phyloP scores from a whole-genome alignment of 2,888 invertebrate species.

The Tenodera sinensis region DNA sequence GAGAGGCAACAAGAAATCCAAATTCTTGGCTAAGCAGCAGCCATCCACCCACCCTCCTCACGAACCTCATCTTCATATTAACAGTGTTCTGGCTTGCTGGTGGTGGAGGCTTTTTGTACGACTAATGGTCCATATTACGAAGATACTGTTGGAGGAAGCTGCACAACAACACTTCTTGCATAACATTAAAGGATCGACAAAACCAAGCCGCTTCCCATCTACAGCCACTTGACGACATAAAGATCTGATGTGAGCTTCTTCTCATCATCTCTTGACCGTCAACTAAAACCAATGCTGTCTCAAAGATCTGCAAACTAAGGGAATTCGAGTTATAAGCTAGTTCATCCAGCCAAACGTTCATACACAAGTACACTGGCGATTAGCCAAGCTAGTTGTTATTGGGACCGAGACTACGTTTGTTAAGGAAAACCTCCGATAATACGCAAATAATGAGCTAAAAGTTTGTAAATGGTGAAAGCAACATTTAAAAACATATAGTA shows the following conservation, averaged over 20 bases:
- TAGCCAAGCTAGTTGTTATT: no score
- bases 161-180: conserved; percentile 22
- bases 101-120: conserved; percentile 19
- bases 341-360: no score
- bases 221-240: background rate
- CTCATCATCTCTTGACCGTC: background rate
- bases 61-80: conserved; percentile 24
- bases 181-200: conserved; percentile 16
- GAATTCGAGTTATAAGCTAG: no score
- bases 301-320: background rate
- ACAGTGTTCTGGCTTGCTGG: conserved; percentile 18
- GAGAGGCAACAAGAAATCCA: conserved; percentile 12
- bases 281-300: background rate
- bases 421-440: no score
- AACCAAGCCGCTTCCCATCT: conserved; percentile 6
- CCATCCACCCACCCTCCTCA: background rate
- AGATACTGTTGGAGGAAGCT: conserved; percentile 1
- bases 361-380: no score
- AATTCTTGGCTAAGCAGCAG: conserved; percentile 14
- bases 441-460: no score
- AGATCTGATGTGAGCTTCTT: background rate
- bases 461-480: no score
- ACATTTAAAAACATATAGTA: no score
- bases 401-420: no score
- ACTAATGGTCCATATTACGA: conserved; percentile 26